Percentiles rank a stretch among this genome's conserved stretches.
These are phyloP conservation scores for Oryzias javanicus DNA, from an alignment of 2,113 vertebrate species.

Conservation along the genomic window DNA sequence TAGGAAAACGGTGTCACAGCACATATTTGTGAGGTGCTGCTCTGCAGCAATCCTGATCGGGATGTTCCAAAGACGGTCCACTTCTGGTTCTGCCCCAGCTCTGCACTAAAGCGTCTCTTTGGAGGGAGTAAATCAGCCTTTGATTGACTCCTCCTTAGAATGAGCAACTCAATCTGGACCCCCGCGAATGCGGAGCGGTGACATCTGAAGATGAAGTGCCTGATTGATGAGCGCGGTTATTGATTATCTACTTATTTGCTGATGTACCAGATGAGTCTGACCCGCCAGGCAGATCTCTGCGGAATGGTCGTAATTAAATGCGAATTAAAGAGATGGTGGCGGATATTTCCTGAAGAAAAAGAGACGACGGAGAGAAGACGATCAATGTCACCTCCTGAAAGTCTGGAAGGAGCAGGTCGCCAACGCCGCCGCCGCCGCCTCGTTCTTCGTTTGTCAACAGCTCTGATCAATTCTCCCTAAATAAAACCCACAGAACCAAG, in stretches of 20 bases:
- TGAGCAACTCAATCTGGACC: conserved; percentile 48
- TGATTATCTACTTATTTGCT: conserved; percentile 70
- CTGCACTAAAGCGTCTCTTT: conserved; percentile 51
- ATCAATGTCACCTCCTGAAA: background rate
- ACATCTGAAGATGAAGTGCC: conserved; percentile 64
- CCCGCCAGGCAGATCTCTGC: conserved; percentile 63
- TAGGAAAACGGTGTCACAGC: conserved; percentile 48
- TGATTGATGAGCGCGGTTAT: conserved; percentile 67
- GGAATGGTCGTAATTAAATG: conserved; percentile 64
- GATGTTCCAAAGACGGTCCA: conserved; percentile 56
- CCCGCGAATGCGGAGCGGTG: conserved; percentile 22
- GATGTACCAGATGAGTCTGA: conserved; percentile 58
- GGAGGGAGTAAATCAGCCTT: conserved; percentile 52
- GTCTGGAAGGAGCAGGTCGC: background rate
- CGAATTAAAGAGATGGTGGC: conserved; percentile 54
- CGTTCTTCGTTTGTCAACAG: conserved; percentile 33
- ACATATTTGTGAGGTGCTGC: conserved; percentile 28
- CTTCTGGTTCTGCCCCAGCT: conserved; percentile 42
- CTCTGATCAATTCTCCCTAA: conserved; percentile 10
- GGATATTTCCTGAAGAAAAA: conserved; percentile 39
- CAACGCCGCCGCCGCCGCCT: conserved; percentile 38
- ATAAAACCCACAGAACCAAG: background rate
- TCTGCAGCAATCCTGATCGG: conserved; percentile 43
- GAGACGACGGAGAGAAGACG: background rate
- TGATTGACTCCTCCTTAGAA: conserved; percentile 50